Base-by-base conservation (phyloP, 2,797 vertebrate genomes). In the Zenarchopterus dispar region DNA sequence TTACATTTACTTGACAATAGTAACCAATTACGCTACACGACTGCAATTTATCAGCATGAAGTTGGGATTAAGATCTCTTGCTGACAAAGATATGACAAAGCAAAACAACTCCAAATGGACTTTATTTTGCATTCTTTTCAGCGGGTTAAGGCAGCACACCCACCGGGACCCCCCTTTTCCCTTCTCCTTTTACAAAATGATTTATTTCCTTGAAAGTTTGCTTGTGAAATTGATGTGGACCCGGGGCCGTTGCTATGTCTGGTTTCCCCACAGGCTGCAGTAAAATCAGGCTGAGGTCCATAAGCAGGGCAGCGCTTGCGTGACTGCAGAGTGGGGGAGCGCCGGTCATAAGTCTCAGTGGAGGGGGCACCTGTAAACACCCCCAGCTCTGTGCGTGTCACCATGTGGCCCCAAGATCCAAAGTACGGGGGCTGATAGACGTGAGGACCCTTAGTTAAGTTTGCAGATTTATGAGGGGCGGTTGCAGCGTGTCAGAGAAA, bases 201-300 rank as follows among this genome's bases (percentile, higher is more conserved):
- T 93, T 93, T 92, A 93, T 93, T 91, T 80, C 75, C 81, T 67
- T 74, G 81, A 82, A 90, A 91, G 75, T 87, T 70, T 81, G 78
- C 89, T 89, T 56, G 58, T 91, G 84, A 92, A 93, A 91, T 74
- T 85, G 84, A 92, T 89, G 91, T 89, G 83, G 82, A 79, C 82
- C 72, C 45, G 21, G 81, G 81, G 76, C 75, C 84, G 90, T 87
- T 85, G 80, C 70, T 88, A 84, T 67, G 86, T 90, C 88, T 91
- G 88, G 84, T 91, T 91, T 89, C 87, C 85, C 84, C 23, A 62
- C 82, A 68, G 73, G 79, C 87, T 77, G 88, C 84, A 88, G 87
- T 92, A 89, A 92, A 93, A 92, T 76, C 81, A 70, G 80, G 62
- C 81, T 62, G 74, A 84, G 90, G 90, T 89, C 87, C 89, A 84